phyloP scores from a whole-genome alignment of 1,140 invertebrate species.

The Anthonomus grandis region DNA sequence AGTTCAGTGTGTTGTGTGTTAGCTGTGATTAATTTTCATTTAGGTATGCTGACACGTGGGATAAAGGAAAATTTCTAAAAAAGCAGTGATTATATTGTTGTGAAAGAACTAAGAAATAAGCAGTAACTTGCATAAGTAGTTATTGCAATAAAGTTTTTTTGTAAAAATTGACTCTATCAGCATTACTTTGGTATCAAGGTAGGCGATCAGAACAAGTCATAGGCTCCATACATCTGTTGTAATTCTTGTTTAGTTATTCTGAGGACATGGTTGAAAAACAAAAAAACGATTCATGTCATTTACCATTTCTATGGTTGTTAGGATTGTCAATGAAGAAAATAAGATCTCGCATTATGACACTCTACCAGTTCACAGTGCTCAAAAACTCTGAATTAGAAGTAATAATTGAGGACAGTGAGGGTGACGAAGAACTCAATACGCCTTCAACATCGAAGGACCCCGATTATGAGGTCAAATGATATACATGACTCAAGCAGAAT shows the following conservation, averaged over 20 bases:
- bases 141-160: too few species aligned
- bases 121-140: too few species aligned
- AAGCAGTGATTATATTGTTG: too few species aligned
- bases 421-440: neutral
- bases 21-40: too few species aligned
- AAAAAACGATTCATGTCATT: slow-evolving; percentile 27
- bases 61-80: too few species aligned
- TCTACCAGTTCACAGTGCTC: slow-evolving; percentile 6
- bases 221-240: slow-evolving; percentile 7
- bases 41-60: too few species aligned
- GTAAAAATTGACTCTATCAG: too few species aligned
- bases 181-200: slow-evolving; percentile 14
- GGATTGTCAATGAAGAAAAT: slow-evolving; percentile 14
- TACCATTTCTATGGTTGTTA: slow-evolving; percentile 23
- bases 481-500: slow-evolving; percentile 4
- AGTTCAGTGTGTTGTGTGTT: too few species aligned
- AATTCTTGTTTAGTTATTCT: slow-evolving; percentile 7
- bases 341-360: slow-evolving; percentile 2
- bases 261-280: slow-evolving; percentile 16
- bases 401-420: too few species aligned
- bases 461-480: neutral
- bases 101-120: too few species aligned
- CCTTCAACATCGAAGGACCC: neutral
- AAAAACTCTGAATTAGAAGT: too few species aligned
- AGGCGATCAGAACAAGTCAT: slow-evolving; percentile 10